Percentiles rank a stretch among this genome's conserved stretches.
Evolutionary conservation across 2,888 invertebrate species (phyloP).

Genomic region (Eilema depressum): DNA sequence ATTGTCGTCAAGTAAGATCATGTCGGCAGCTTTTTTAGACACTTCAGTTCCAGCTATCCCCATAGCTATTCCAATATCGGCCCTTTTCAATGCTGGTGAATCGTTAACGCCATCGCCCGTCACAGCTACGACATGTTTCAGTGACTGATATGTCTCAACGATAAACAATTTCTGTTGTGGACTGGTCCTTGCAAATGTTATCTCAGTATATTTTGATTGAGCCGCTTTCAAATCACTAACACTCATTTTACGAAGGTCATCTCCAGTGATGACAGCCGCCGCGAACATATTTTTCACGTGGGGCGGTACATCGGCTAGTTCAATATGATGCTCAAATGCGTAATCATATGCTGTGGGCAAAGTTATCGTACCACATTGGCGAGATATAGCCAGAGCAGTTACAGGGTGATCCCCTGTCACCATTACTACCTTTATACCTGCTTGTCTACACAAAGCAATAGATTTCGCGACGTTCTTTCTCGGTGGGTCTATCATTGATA

Average conservation of each 20-base stretch:
- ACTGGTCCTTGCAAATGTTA: slow-evolving; percentile 91
- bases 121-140: slow-evolving; percentile 93
- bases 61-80: slow-evolving; percentile 94
- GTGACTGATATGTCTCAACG: slow-evolving; percentile 92
- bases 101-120: slow-evolving; percentile 97
- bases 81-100: slow-evolving; percentile 94
- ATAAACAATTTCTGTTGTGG: slow-evolving; percentile 90
- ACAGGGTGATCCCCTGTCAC: slow-evolving; percentile 92
- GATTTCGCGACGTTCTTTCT: slow-evolving; percentile 89
- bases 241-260: slow-evolving; percentile 87
- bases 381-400: slow-evolving; percentile 91
- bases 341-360: slow-evolving; percentile 90
- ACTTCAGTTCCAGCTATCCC: slow-evolving; percentile 93
- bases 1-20: slow-evolving; percentile 96
- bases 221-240: slow-evolving; percentile 85
- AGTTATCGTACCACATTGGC: slow-evolving; percentile 89
- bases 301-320: slow-evolving; percentile 81
- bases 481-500: slow-evolving; percentile 92
- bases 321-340: slow-evolving; percentile 87
- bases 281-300: slow-evolving; percentile 77
- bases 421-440: slow-evolving; percentile 91
- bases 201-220: slow-evolving; percentile 88
- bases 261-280: slow-evolving; percentile 79
- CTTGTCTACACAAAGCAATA: slow-evolving; percentile 89
- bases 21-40: slow-evolving; percentile 96